A percentile compares a stretch with the other conserved stretches of the same genome.
These are phyloP conservation scores for Synergus itoensis DNA, from an alignment of 2,888 invertebrate genomes.

Conservation along the genomic window DNA sequence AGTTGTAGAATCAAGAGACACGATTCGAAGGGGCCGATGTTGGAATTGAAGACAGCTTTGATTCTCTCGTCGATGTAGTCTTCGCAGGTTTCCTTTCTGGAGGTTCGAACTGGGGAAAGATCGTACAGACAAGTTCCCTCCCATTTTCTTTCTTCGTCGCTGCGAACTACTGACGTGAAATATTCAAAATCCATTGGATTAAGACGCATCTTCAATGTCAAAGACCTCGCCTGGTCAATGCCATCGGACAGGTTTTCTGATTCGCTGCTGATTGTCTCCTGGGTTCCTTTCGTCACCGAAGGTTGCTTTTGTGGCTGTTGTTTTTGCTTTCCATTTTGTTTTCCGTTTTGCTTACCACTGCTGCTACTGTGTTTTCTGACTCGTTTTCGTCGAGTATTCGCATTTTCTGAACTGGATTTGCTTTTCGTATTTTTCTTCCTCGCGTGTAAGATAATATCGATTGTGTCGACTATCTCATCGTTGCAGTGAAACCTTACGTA, in stretches of 20 bases:
- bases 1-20: slow-evolving; percentile 81
- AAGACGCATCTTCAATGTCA: slow-evolving; percentile 80
- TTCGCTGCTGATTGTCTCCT: slow-evolving; percentile 67
- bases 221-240: slow-evolving; percentile 80
- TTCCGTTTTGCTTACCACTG: not conserved
- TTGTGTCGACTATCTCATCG: slow-evolving; percentile 71
- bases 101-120: slow-evolving; percentile 69
- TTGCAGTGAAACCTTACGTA: slow-evolving; percentile 69
- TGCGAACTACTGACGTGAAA: slow-evolving; percentile 79
- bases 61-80: slow-evolving; percentile 81
- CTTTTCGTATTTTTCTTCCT: slow-evolving; percentile 59
- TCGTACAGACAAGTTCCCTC: slow-evolving; percentile 76
- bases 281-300: slow-evolving; percentile 48
- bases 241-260: slow-evolving; percentile 76
- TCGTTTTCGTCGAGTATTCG: slow-evolving; percentile 42
- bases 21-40: slow-evolving; percentile 81
- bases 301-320: slow-evolving; percentile 40
- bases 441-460: slow-evolving; percentile 70
- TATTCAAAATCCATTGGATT: slow-evolving; percentile 83
- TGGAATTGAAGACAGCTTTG: slow-evolving; percentile 78
- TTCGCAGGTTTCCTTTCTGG: slow-evolving; percentile 78
- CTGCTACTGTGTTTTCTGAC: slow-evolving; percentile 46
- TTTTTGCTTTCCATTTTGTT: slow-evolving; percentile 32
- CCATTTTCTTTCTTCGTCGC: slow-evolving; percentile 78
- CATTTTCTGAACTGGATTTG: slow-evolving; percentile 50